A percentile compares a stretch with the other conserved stretches of the same genome.
phyloP scores from a whole-genome alignment of 2,113 vertebrate genomes.

The Brachypodius melanocephalos region DNA sequence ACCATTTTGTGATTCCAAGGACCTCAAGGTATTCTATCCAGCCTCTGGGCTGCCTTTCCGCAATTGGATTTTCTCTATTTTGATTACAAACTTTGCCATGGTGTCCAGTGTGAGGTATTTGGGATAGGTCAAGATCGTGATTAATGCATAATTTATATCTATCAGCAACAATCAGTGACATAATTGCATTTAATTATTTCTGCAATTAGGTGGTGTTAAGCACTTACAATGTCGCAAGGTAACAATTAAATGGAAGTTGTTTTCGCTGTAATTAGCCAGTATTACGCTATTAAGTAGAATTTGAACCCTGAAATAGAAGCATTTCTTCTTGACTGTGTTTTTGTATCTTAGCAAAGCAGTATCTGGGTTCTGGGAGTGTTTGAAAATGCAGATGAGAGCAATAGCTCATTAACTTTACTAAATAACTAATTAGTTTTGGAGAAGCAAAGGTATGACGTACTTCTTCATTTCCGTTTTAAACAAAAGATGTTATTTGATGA shows the following conservation, averaged over 20 bases:
- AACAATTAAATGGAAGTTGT: background rate
- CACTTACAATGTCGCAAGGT: background rate
- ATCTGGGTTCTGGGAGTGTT: background rate
- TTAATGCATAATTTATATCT: background rate
- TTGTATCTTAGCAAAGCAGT: background rate
- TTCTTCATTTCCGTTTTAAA: background rate
- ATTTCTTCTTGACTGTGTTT: background rate
- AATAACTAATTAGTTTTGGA: background rate
- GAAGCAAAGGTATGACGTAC: background rate
- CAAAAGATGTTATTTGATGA: background rate
- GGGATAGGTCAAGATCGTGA: background rate
- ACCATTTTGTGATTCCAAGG: background rate
- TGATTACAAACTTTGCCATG: fast-evolving
- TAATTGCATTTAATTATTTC: background rate
- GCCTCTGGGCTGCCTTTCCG: background rate
- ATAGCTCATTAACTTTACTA: background rate
- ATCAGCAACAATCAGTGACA: background rate
- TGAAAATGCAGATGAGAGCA: background rate
- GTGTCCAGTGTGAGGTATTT: background rate
- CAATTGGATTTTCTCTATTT: background rate
- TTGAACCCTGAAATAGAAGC: background rate
- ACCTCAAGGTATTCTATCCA: background rate
- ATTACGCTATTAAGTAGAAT: background rate
- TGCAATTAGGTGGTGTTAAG: background rate
- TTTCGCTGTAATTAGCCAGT: background rate